Evolutionary conservation across 2,888 invertebrate genomes (phyloP).

Genomic region (Tipula confusa): DNA sequence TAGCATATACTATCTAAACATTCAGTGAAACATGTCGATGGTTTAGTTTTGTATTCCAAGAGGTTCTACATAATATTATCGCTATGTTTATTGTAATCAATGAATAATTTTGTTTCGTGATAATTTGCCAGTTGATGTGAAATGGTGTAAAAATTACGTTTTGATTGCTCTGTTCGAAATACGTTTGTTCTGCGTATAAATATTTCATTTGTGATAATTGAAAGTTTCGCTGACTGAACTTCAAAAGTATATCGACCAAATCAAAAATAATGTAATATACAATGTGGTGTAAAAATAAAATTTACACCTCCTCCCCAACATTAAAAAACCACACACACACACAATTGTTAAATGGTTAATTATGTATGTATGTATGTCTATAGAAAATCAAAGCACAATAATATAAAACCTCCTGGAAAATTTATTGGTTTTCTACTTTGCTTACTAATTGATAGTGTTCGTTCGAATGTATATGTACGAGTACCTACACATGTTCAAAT

Average conservation of each 20-base stretch:
- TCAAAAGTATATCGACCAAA: too few relatives aligned
- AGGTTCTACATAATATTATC: not conserved
- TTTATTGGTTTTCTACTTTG: conserved; percentile 3
- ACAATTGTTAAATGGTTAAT: not conserved
- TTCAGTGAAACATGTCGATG: not conserved
- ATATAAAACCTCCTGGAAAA: not conserved
- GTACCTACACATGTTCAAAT: not conserved
- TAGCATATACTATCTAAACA: not conserved
- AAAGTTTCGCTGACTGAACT: too few relatives aligned
- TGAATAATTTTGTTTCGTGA: not conserved
- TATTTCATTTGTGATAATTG: too few relatives aligned
- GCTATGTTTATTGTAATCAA: not conserved
- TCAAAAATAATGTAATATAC: not conserved
- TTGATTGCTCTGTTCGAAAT: too few relatives aligned
- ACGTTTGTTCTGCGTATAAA: too few relatives aligned
- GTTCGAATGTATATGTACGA: not conserved
- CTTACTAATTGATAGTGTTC: not conserved
- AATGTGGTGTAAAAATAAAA: not conserved
- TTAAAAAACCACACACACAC: not conserved
- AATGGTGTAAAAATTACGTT: not conserved
- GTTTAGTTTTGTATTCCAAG: not conserved
- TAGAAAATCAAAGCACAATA: conserved; percentile 4
- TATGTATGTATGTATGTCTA: conserved; percentile 3
- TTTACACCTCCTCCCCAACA: not conserved
- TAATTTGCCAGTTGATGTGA: not conserved